Conservation (phyloP, 2,888 invertebrate genomes). For the Nomada flava region DNA sequence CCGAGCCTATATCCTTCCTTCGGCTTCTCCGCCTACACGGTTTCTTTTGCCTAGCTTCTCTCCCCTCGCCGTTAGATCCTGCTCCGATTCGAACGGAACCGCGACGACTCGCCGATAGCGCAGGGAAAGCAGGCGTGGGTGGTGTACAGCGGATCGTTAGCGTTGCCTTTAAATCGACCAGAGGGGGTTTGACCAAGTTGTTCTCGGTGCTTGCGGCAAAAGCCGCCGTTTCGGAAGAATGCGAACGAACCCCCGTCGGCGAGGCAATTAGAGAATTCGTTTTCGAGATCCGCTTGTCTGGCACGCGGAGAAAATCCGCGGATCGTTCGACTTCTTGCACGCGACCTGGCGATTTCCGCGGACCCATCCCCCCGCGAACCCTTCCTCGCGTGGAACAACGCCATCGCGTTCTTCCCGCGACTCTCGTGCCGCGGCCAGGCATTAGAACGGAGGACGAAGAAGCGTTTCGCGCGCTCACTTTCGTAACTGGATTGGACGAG, state of each 20-base stretch:
- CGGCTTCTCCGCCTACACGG: no score
- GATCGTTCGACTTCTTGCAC: constrained; percentile 39
- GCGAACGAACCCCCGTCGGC: background rate
- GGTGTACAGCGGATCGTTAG: background rate
- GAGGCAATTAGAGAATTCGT: constrained; percentile 29
- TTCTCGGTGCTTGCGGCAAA: background rate
- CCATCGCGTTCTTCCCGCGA: constrained; percentile 43
- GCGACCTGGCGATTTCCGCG: constrained; percentile 30
- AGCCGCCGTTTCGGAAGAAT: constrained; percentile 2
- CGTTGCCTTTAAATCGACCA: constrained; percentile 23
- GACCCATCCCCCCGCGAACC: background rate
- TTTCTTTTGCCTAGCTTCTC: no score
- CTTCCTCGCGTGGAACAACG: constrained; percentile 19
- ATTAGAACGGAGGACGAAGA: background rate
- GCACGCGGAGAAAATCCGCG: background rate
- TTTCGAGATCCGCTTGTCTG: background rate
- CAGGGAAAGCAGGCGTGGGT: constrained; percentile 14
- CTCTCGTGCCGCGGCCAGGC: constrained; percentile 32
- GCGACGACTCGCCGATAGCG: constrained; percentile 20
- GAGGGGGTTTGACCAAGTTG: background rate
- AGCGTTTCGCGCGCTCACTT: constrained; percentile 55
- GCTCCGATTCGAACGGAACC: background rate
- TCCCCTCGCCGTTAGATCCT: background rate
- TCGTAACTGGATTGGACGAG: constrained; percentile 71
- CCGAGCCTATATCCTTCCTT: background rate